Evolutionary conservation across 2,888 invertebrate genomes (phyloP), one percentile per base, ranked within the genome.

Genomic region (Pelosia muscerda): DNA sequence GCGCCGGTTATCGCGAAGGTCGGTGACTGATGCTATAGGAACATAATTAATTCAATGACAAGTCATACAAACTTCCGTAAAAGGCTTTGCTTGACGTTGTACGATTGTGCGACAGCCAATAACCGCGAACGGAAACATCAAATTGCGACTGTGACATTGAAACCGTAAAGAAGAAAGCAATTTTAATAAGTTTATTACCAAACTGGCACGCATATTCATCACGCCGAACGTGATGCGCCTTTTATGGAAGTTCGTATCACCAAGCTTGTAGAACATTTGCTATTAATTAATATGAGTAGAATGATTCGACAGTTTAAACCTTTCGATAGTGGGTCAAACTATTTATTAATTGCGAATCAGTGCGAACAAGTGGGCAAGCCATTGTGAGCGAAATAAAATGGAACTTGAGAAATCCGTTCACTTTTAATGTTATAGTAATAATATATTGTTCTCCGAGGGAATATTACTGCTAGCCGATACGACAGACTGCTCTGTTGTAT

Each of bases 271-370:
- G 61, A 78, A 77, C 83, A 90, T 88, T 87, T 82, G 81, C 87
- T 88, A 91, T 89, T 92, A 93, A 93, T 94, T 91, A 92, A 88
- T 84, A 81, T 75, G 77, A 84, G 79, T 83, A 78, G 84, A 82
- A 89, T 92, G 92, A 93, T 86, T 92, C 88, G 89, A 88, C 91
- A 89, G 79, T 86, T 89, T 87, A 83, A 78, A 81, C 83, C 81
- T 79, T 63, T 79, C 81, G 86, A 88, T 90, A 89, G 91, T 94
- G 84, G 94, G 94, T 93, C 94, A 92, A 81, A 84, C 84, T 83
- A 79, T 88, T 90, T 90, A 92, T 92, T 94, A 92, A 93, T 93
- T 92, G 93, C 92, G 87, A 92, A 92, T 92, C 89, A 87, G 86
- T 88, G 86, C 87, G 88, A 87, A 88, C 91, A 88, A 93, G 90